Evolutionary conservation across 2,113 vertebrate species (phyloP).

Genomic region (Blennius ocellaris): DNA sequence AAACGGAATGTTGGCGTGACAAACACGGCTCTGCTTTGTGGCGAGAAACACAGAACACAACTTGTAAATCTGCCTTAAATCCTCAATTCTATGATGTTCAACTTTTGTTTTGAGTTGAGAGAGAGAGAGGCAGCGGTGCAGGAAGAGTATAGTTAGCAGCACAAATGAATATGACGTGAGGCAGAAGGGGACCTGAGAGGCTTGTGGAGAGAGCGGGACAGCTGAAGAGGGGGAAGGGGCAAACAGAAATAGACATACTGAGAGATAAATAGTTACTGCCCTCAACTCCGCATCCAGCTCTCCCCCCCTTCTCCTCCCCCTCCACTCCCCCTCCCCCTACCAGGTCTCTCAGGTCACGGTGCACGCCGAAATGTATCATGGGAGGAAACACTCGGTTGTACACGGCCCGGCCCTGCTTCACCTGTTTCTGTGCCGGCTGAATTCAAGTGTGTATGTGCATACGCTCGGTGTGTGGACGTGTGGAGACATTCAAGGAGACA

Average conservation of each 20-base stretch:
- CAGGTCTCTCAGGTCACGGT: conserved; percentile 76
- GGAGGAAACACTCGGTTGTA: conserved; percentile 24
- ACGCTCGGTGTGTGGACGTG: conserved; percentile 24
- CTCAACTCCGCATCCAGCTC: conserved; percentile 1
- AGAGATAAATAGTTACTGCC: conserved; percentile 83
- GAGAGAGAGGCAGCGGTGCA: conserved; percentile 56
- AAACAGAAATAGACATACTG: conserved; percentile 84
- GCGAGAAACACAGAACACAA: background rate
- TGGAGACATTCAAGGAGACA: conserved; percentile 29
- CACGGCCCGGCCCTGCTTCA: conserved; percentile 58
- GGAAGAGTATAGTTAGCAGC: conserved; percentile 76
- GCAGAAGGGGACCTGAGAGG: conserved; percentile 49
- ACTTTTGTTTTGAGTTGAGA: conserved; percentile 48
- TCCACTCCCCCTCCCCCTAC: background rate
- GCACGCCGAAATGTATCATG: conserved; percentile 59
- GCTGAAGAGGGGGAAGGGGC: conserved; percentile 84
- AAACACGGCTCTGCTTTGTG: too few relatives aligned
- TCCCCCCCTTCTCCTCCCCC: background rate
- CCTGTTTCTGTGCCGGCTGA: conserved; percentile 57
- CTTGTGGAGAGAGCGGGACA: conserved; percentile 80
- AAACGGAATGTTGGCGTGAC: too few relatives aligned
- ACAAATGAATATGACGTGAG: conserved; percentile 65
- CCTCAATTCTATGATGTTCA: conserved; percentile 21
- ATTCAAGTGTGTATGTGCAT: conserved; percentile 28
- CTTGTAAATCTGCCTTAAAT: conserved; percentile 28